Evolutionary conservation across 1,140 invertebrate species (phyloP).

Genomic region (Achatina immaculata): DNA sequence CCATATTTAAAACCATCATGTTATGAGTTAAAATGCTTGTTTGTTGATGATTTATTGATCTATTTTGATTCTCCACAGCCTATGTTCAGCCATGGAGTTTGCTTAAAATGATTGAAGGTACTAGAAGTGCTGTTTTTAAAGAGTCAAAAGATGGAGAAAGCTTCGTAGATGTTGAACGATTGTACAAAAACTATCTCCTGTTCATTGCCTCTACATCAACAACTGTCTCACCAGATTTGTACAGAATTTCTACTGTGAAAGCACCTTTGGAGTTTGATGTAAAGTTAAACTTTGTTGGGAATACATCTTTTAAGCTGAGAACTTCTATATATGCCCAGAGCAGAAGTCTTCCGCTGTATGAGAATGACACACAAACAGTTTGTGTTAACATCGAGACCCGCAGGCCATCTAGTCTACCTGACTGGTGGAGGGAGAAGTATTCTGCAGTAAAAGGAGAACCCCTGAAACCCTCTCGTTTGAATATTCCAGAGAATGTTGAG

Average conservation of each 20-base stretch:
- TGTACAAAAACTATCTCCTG: background rate
- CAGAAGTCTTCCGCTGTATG: background rate
- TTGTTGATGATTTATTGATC: too few relatives aligned
- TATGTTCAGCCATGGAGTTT: conserved; percentile 17
- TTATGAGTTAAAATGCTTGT: too few relatives aligned
- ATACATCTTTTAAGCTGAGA: background rate
- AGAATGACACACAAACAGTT: conserved; percentile 13
- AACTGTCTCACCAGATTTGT: conserved; percentile 1
- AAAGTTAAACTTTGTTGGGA: conserved; percentile 5
- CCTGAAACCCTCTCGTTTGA: background rate
- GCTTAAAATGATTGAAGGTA: background rate
- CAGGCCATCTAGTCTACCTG: background rate
- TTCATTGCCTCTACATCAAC: conserved; percentile 27
- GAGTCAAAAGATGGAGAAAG: too few relatives aligned
- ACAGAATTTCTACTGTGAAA: background rate
- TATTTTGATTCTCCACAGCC: background rate
- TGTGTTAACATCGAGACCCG: background rate
- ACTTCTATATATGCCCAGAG: background rate
- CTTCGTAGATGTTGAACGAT: background rate
- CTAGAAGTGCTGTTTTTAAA: background rate
- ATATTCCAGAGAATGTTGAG: background rate
- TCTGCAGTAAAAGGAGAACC: background rate
- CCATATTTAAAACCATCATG: too few relatives aligned
- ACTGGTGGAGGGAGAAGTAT: conserved; percentile 24
- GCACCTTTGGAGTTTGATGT: conserved; percentile 2